Evolutionary conservation across 2,797 vertebrate species (phyloP), one percentile per base, ranked within the genome.

Genomic region (Vireo griseus): DNA sequence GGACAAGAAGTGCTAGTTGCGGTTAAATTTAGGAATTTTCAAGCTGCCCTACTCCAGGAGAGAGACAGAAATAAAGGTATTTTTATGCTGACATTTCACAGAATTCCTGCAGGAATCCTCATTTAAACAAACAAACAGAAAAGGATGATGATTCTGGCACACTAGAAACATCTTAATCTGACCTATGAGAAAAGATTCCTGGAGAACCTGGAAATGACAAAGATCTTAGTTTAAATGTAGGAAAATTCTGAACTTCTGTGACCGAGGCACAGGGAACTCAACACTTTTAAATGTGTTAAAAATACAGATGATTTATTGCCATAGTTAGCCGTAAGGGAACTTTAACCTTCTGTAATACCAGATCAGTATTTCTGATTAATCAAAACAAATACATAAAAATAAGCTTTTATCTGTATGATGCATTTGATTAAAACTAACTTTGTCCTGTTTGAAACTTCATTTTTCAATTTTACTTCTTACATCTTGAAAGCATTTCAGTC

Each of bases 161-260:
- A 17, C 44, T 50, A 90, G 62, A 58, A 92, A 45, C 47, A 26
- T 88, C 76, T 90, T 93, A 75, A 96, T 86, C 73, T 94, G 92
- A 81, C 73, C 90, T 95, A 8, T 69, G 92, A 96, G 93, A 81
- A 84, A 94, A 81, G 86, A 86, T 79, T 94, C 55, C 69, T 84
- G 48, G 59, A 86, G 58, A 95, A 78, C 31, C 77, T 95, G 74
- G 47, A 86, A 95, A 88, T 68, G 28, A 76, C 88, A 95, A 79
- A 88, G 31, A 69, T 69, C 62, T 93, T 59, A 40, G 94, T 86
- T 88, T 86, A 78, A 94, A 90, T 35, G 71, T 63, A 93, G 77
- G 79, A 93, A 90, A 95, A 90, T 52, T 90, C 80, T 90, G 62
- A 93, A 94, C 93, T 94, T 83, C 39, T 73, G 29, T 88, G 95